Percentiles rank a stretch among this genome's conserved stretches.
Conservation (phyloP, 2,113 vertebrate genomes). For the Hippopotamus amphibius region DNA sequence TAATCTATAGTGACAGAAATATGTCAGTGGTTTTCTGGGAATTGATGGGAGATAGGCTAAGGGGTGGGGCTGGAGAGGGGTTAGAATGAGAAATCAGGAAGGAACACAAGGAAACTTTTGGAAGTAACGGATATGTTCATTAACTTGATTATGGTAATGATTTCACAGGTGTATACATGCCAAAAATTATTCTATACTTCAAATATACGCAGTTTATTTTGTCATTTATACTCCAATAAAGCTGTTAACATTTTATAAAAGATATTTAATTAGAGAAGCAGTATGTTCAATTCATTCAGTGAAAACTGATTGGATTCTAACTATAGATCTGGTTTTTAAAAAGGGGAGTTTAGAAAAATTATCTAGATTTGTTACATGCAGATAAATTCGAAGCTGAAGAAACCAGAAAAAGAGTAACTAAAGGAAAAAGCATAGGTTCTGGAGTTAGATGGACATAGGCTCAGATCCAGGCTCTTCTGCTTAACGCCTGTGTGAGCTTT, state of each 20-base stretch:
- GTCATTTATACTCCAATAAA: not conserved
- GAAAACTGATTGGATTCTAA: not conserved
- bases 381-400: conserved; percentile 35
- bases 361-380: not conserved
- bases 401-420: not conserved
- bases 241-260: not conserved
- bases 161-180: conserved; percentile 21
- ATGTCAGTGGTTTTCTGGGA: not conserved
- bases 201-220: not conserved
- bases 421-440: not conserved
- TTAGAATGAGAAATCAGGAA: not conserved
- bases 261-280: not conserved
- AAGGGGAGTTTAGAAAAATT: conserved; percentile 2
- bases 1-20: not conserved
- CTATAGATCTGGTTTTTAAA: not conserved
- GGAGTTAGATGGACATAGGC: not conserved
- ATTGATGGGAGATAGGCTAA: not conserved
- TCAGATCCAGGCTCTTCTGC: not conserved
- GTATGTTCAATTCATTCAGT: not conserved
- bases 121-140: not conserved
- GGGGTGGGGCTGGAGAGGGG: not conserved
- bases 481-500: not conserved
- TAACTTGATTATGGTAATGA: conserved; percentile 53
- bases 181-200: not conserved
- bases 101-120: not conserved